phyloP scores from a whole-genome alignment of 2,113 vertebrate species.

The Nannospalax galili region DNA sequence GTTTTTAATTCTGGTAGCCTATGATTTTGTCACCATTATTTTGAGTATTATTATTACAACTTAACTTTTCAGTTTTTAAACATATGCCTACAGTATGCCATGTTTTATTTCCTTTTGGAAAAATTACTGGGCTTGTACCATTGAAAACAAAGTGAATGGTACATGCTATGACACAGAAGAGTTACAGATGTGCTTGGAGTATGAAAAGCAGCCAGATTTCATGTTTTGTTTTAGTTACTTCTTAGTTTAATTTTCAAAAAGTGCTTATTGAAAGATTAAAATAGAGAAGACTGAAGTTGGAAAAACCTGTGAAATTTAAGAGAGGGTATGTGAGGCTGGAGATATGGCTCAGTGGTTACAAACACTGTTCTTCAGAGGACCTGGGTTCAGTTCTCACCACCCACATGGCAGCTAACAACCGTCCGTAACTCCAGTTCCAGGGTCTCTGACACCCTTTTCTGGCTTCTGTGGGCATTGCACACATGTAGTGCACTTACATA shows the following conservation, averaged over 20 bases:
- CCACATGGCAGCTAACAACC: too few relatives aligned
- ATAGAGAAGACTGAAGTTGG: not conserved
- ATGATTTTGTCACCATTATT: not conserved
- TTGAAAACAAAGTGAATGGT: not conserved
- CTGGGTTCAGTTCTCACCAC: too few relatives aligned
- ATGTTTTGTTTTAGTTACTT: constrained; percentile 39
- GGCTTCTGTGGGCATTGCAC: too few relatives aligned
- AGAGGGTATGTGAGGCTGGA: too few relatives aligned
- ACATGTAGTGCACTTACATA: too few relatives aligned
- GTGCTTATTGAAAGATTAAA: too few relatives aligned
- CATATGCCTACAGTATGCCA: not conserved
- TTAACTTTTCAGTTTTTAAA: constrained; percentile 7
- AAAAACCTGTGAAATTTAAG: constrained; percentile 23
- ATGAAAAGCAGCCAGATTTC: not conserved
- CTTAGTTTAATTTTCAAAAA: constrained; percentile 34
- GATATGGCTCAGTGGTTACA: too few relatives aligned
- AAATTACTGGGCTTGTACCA: not conserved
- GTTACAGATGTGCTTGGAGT: not conserved
- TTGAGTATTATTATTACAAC: not conserved
- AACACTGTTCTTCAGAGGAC: too few relatives aligned
- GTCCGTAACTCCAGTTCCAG: too few relatives aligned
- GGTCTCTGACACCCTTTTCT: too few relatives aligned
- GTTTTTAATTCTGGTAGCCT: not conserved
- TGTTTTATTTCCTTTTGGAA: not conserved
- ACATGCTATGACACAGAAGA: not conserved